Conservation (phyloP, 2,888 invertebrate species). For the Enoplolaimus lenunculus region DNA sequence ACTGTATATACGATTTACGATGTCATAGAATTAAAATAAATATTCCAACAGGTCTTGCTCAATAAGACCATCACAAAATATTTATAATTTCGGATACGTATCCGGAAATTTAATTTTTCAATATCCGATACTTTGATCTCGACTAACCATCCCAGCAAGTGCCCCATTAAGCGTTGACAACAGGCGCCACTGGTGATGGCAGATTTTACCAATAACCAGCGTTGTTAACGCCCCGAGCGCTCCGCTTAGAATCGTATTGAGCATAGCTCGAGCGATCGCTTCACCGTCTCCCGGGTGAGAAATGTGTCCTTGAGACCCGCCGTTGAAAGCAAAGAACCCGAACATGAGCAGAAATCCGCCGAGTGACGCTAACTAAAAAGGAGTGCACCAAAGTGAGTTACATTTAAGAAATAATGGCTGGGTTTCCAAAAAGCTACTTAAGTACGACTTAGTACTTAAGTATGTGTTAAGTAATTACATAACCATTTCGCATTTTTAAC, state of each 20-base stretch:
- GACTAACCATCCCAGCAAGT: conserved; percentile 45
- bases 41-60: too few species aligned
- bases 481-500: too few species aligned
- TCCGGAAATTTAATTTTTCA: too few species aligned
- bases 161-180: conserved; percentile 46
- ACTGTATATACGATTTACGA: too few species aligned
- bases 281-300: conserved; percentile 44
- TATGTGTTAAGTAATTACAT: too few species aligned
- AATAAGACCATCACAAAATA: too few species aligned
- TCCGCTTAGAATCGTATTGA: conserved; percentile 47
- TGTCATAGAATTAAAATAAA: too few species aligned
- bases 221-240: conserved; percentile 44
- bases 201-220: conserved; percentile 35
- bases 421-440: too few species aligned
- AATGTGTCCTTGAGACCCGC: conserved; percentile 45
- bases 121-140: too few species aligned
- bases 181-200: conserved; percentile 43
- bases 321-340: conserved; percentile 50
- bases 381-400: background rate
- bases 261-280: conserved; percentile 43
- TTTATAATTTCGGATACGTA: too few species aligned
- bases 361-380: conserved; percentile 45
- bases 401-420: too few species aligned
- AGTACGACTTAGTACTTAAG: too few species aligned
- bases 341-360: conserved; percentile 49